Evolutionary conservation across 2,113 vertebrate genomes (phyloP).

Genomic region (Chelonoidis abingdonii): DNA sequence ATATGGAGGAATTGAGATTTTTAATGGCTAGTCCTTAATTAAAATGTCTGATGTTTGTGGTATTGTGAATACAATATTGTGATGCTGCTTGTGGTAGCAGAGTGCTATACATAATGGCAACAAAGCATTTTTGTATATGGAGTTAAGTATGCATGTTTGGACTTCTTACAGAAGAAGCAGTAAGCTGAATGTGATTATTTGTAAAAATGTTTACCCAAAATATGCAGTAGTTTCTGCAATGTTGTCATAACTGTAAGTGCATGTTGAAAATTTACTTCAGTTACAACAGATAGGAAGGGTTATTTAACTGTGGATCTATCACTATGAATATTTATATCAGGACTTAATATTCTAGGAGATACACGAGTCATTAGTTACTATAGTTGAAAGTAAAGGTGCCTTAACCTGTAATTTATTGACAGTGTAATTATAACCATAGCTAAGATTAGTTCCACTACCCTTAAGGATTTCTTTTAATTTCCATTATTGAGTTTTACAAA

Average conservation of each 20-base stretch:
- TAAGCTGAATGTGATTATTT: conserved; percentile 1
- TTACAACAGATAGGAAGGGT: not conserved
- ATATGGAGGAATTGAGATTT: not conserved
- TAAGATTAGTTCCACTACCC: not conserved
- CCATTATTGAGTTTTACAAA: not conserved
- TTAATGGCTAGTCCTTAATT: not conserved
- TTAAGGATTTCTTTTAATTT: not conserved
- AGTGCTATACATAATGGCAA: not conserved
- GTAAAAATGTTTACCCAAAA: not conserved
- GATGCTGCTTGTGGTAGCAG: not conserved
- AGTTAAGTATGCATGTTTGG: not conserved
- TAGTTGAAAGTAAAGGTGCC: not conserved
- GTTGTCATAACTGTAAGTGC: not conserved
- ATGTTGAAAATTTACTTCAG: not conserved
- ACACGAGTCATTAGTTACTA: not conserved
- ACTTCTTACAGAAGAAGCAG: not conserved
- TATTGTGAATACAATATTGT: not conserved
- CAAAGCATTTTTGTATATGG: not conserved
- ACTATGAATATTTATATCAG: not conserved
- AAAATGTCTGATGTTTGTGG: not conserved
- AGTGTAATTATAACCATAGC: not conserved
- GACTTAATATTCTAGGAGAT: not conserved
- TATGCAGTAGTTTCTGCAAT: not conserved
- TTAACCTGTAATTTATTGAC: not conserved
- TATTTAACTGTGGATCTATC: not conserved